These are phyloP conservation scores for Tetranychus piercei DNA, from an alignment of 2,888 invertebrate species.

Conservation along the genomic window DNA sequence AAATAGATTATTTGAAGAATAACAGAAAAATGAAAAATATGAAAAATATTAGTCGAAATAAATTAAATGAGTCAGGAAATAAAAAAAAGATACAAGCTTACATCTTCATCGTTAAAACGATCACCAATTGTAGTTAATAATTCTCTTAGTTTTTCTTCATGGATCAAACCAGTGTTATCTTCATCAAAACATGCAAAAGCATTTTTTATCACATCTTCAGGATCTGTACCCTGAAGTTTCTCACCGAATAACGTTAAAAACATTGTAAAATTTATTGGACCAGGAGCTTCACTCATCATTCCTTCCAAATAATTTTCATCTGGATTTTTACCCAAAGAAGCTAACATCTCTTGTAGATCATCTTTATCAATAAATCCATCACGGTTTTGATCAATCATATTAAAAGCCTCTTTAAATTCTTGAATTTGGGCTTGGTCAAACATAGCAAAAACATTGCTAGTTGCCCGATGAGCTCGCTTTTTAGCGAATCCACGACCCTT, in stretches of 20 bases:
- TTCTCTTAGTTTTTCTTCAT: constrained; percentile 83
- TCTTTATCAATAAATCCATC: constrained; percentile 98
- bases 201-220: constrained; percentile 96
- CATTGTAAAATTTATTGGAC: constrained; percentile 98
- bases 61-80: not conserved
- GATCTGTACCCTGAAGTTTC: constrained; percentile 91
- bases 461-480: constrained; percentile 94
- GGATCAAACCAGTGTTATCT: constrained; percentile 74
- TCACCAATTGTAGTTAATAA: constrained; percentile 94
- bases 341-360: constrained; percentile 95
- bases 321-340: constrained; percentile 91
- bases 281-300: constrained; percentile 98
- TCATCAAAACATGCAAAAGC: constrained; percentile 99
- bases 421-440: constrained; percentile 99
- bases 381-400: constrained; percentile 98
- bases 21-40: constrained; percentile 12
- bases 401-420: constrained; percentile 98
- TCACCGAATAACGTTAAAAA: constrained; percentile 96
- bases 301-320: constrained; percentile 84
- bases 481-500: constrained; percentile 86
- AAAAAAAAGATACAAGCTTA: constrained; percentile 29
- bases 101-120: constrained; percentile 70
- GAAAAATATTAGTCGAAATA: not conserved
- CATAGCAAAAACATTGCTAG: constrained; percentile 99
- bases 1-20: constrained; percentile 20